Evolutionary conservation across 2,888 invertebrate genomes (phyloP).

Genomic region (Scrobipalpa costella): DNA sequence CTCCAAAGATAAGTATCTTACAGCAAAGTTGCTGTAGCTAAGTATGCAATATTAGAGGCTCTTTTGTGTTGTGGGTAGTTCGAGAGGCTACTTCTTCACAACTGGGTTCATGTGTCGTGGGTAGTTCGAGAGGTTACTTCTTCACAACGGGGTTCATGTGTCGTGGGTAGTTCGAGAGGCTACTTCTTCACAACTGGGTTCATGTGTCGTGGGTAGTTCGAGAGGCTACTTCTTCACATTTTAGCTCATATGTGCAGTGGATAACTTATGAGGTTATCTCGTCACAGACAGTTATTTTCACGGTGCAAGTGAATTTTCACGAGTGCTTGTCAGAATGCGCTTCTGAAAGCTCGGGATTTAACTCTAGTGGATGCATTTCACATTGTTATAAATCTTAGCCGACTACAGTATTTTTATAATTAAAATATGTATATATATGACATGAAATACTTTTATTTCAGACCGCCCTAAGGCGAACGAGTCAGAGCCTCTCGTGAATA

Average conservation of each 20-base stretch:
- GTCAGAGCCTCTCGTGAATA: too few species aligned
- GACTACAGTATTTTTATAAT: too few species aligned
- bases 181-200: not conserved
- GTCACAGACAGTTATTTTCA: too few species aligned
- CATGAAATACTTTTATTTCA: too few species aligned
- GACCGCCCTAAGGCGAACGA: too few species aligned
- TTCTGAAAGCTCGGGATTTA: too few species aligned
- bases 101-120: not conserved
- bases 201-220: not conserved
- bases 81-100: not conserved
- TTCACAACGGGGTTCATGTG: not conserved
- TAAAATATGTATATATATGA: too few species aligned
- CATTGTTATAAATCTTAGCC: too few species aligned
- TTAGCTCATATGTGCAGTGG: too few species aligned
- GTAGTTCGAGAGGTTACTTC: not conserved
- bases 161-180: not conserved
- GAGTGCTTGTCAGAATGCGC: too few species aligned
- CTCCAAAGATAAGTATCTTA: too few species aligned
- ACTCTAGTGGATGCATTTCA: too few species aligned
- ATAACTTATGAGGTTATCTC: not conserved
- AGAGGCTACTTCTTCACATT: not conserved
- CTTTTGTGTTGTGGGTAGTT: not conserved
- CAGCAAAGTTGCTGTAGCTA: not conserved
- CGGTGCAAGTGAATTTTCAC: not conserved
- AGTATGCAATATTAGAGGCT: not conserved